Conservation (phyloP, 2,888 invertebrate genomes). For the Druceiella hillmani region DNA sequence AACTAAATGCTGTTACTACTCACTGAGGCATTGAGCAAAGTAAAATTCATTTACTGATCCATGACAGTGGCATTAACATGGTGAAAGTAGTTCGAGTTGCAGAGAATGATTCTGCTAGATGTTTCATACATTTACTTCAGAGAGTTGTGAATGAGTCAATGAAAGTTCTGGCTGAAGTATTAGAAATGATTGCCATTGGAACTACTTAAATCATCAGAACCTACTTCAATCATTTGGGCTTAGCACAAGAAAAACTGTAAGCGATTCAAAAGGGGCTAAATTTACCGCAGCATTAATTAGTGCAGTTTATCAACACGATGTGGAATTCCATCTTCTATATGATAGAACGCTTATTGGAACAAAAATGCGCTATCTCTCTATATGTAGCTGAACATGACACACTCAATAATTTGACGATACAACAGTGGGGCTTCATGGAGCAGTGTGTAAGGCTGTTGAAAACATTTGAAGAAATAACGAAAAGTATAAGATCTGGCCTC, state of each 20-base stretch:
- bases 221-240: slow-evolving; percentile 27
- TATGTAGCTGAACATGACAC: slow-evolving; percentile 4
- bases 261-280: slow-evolving; percentile 26
- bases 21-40: slow-evolving; percentile 26
- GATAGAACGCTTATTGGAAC: slow-evolving; percentile 13
- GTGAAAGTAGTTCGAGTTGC: slow-evolving; percentile 25
- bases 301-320: slow-evolving; percentile 20
- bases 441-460: too few relatives aligned
- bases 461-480: too few relatives aligned
- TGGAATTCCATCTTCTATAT: slow-evolving; percentile 15
- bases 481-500: too few relatives aligned
- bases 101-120: slow-evolving; percentile 24
- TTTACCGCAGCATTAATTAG: slow-evolving; percentile 25
- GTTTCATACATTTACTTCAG: slow-evolving; percentile 27
- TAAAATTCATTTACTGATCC: slow-evolving; percentile 27
- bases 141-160: slow-evolving; percentile 25
- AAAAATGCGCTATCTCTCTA: slow-evolving; percentile 12
- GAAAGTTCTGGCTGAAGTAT: slow-evolving; percentile 24
- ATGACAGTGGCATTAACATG: too few relatives aligned
- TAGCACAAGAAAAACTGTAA: slow-evolving; percentile 22
- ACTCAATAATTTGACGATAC: slow-evolving; percentile 2
- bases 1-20: slow-evolving; percentile 23
- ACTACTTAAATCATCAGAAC: slow-evolving; percentile 29
- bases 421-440: slow-evolving; percentile 5
- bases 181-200: slow-evolving; percentile 22